phyloP scores from a whole-genome alignment of 37 sponge, comb jelly and placozoan species.

The Hexactinellida sp. region DNA sequence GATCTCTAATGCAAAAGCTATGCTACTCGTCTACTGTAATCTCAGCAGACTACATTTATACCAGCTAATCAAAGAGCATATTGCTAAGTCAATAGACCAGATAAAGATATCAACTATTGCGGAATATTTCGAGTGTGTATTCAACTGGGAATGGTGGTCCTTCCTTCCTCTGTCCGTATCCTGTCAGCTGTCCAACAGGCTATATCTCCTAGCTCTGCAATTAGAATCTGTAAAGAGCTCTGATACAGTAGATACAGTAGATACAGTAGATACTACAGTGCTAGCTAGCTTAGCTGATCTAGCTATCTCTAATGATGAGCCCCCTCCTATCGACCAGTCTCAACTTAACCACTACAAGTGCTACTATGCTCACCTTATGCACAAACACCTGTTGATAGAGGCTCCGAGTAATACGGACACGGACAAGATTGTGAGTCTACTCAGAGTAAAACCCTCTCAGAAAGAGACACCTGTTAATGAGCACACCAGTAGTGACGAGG shows the following conservation, averaged over 20 bases:
- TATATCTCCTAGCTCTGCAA: background rate
- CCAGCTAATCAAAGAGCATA: background rate
- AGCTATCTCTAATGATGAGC: background rate
- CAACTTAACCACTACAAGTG: background rate
- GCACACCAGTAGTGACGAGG: too few species aligned
- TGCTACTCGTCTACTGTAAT: background rate
- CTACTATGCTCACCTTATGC: background rate
- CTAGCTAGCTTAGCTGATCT: background rate
- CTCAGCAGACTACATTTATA: background rate
- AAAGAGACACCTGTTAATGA: background rate
- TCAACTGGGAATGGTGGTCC: background rate
- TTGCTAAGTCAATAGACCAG: background rate
- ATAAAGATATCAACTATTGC: background rate
- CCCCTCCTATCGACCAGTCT: background rate
- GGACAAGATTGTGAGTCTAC: background rate
- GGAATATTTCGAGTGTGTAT: background rate
- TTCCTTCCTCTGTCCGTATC: slow-evolving; percentile 6
- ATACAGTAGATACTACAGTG: background rate
- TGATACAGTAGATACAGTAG: background rate
- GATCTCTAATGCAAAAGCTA: background rate
- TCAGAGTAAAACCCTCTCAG: background rate
- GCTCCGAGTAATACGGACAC: background rate
- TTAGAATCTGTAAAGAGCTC: background rate
- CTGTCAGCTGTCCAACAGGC: background rate
- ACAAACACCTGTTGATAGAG: background rate